Conservation (phyloP, 2,888 invertebrate genomes). For the Dicyrtomina minuta region DNA sequence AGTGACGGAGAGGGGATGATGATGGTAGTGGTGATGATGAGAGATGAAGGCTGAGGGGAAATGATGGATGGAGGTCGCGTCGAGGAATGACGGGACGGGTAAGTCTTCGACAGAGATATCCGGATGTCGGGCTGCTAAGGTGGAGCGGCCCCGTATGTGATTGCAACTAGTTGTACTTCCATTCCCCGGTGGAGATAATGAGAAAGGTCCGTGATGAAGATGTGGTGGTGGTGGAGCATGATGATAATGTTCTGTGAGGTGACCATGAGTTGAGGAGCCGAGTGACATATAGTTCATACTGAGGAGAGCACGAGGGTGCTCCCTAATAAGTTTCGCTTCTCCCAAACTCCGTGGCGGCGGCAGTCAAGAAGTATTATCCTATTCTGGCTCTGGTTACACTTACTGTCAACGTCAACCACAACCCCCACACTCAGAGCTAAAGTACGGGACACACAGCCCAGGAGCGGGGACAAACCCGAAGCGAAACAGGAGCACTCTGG, state of each 20-base stretch:
- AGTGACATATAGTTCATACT: constrained; percentile 53
- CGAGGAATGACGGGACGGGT: constrained; percentile 41
- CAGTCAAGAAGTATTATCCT: background rate
- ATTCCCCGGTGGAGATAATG: constrained; percentile 16
- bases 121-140: constrained; percentile 15
- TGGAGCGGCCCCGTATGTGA: constrained; percentile 23
- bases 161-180: constrained; percentile 19
- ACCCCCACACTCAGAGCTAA: too few species aligned
- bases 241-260: constrained; percentile 23
- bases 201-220: constrained; percentile 25
- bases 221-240: constrained; percentile 22
- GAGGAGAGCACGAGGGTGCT: constrained; percentile 11
- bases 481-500: background rate
- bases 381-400: background rate
- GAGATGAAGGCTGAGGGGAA: constrained; percentile 43
- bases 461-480: too few species aligned
- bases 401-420: background rate
- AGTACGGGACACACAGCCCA: too few species aligned
- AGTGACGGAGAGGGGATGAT: constrained; percentile 31
- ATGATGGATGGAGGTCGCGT: constrained; percentile 42
- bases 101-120: constrained; percentile 27
- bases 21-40: constrained; percentile 42
- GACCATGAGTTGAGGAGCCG: constrained; percentile 43
- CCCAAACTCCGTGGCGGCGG: too few species aligned
- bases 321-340: background rate